phyloP scores from a whole-genome alignment of 2,113 vertebrate genomes.

The mouse (Mus musculus) region GRCm39 chr5:23021501-23022000 shows the following conservation, averaged over 20 bases:
- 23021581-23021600: too few relatives aligned
- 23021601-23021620: not conserved
- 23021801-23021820: not conserved
- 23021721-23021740: not conserved
- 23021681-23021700: not conserved
- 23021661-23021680: not conserved
- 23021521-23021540: too few relatives aligned
- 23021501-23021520: too few relatives aligned
- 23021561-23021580: too few relatives aligned
- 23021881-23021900: not conserved
- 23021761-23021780: not conserved
- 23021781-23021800: not conserved
- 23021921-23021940: constrained; percentile 18
- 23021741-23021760: not conserved
- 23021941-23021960: not conserved
- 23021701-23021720: too few relatives aligned
- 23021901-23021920: not conserved
- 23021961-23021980: not conserved
- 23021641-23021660: not conserved
- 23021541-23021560: too few relatives aligned
- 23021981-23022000: not conserved
- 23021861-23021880: not conserved
- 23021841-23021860: not conserved
- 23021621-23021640: too few relatives aligned
- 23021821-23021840: not conserved